Evolutionary conservation across 2,888 invertebrate species (phyloP).

Genomic region (Rotaria socialis): DNA sequence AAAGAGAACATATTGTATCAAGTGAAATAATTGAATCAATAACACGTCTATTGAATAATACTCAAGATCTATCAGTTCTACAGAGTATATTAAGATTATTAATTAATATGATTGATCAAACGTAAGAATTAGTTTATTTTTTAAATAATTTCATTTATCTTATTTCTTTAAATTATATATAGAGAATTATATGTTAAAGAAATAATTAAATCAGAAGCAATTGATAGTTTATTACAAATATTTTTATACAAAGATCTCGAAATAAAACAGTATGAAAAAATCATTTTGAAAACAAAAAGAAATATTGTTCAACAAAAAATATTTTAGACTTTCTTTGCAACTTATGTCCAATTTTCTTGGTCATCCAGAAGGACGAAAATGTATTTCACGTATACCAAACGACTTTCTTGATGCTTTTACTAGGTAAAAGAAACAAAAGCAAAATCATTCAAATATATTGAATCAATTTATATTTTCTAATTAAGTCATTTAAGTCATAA

Average conservation of each 20-base stretch:
- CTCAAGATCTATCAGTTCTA: neutral
- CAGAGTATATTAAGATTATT: slow-evolving; percentile 17
- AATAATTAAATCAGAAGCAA: neutral
- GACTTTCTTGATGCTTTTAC: neutral
- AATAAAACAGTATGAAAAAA: neutral
- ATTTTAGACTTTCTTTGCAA: neutral
- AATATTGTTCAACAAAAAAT: neutral
- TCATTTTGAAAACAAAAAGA: neutral
- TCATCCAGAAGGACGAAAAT: neutral
- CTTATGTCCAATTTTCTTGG: neutral
- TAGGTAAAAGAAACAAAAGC: neutral
- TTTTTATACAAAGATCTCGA: neutral
- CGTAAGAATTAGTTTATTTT: neutral
- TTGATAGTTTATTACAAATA: slow-evolving; percentile 18
- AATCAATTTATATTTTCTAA: no score
- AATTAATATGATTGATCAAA: neutral
- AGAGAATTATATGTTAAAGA: slow-evolving; percentile 10
- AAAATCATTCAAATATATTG: neutral
- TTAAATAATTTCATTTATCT: neutral
- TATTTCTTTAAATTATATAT: neutral
- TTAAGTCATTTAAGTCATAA: slow-evolving; percentile 48
- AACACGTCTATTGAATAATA: neutral
- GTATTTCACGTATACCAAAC: neutral
- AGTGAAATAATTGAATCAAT: slow-evolving; percentile 9
- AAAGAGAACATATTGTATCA: neutral